A percentile compares a stretch with the other conserved stretches of the same genome.
Conservation (phyloP, 92 coral and sea anemone species). For the Metridium senile region DNA sequence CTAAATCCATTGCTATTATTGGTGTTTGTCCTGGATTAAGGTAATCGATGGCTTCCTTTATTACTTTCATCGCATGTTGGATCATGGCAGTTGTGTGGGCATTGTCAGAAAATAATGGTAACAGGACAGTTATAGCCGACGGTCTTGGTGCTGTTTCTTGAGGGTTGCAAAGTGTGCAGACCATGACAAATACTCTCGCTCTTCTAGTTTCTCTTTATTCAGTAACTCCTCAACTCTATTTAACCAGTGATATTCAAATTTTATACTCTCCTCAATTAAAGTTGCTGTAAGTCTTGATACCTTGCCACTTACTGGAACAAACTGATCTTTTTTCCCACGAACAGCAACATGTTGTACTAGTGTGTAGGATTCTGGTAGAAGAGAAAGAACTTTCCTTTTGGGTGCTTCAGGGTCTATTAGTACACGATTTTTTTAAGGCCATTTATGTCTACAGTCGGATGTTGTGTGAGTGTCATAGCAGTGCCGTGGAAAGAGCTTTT, state of each 20-base stretch:
- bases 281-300: conserved; percentile 13
- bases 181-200: conserved; percentile 32
- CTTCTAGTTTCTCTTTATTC: conserved; percentile 28
- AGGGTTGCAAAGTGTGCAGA: conserved; percentile 37
- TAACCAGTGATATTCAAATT: conserved; percentile 24
- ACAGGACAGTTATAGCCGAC: conserved; percentile 18
- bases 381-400: conserved; percentile 33
- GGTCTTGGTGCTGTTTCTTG: conserved; percentile 15
- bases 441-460: conserved; percentile 28
- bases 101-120: conserved; percentile 33
- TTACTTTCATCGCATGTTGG: conserved; percentile 36
- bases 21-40: conserved; percentile 27
- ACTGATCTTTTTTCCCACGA: conserved; percentile 13
- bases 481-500: conserved; percentile 59
- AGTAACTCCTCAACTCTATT: conserved; percentile 17
- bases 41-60: conserved; percentile 20
- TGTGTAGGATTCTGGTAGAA: conserved; percentile 49
- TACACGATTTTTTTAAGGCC: conserved; percentile 38
- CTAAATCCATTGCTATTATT: conserved; percentile 31
- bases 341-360: conserved; percentile 40
- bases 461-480: conserved; percentile 55
- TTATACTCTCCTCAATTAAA: conserved; percentile 14
- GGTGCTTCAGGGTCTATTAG: conserved; percentile 31
- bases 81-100: conserved; percentile 37
- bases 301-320: conserved; percentile 19